Evolutionary conservation across 2,888 invertebrate species (phyloP), one percentile per base, ranked within the genome.

Genomic region (Listrodromus nycthemerus): DNA sequence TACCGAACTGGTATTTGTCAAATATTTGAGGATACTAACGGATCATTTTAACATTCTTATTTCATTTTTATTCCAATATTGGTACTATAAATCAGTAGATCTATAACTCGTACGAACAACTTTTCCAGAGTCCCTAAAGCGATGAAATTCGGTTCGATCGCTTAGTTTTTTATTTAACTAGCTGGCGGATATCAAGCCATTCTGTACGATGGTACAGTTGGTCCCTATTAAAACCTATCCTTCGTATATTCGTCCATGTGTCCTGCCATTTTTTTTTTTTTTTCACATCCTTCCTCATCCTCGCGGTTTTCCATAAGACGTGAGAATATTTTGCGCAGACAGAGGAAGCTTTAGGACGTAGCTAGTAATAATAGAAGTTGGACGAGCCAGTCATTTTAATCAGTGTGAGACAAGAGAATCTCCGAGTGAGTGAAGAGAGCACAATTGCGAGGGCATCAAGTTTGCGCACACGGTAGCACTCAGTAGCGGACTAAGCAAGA

Each of bases 401-500:
- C 74, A 79, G 63, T 45, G 37, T 4, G 45, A 73, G 61, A 73
- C 50, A 70, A 65, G 50, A 73, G 69, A 74, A 82, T 78, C 61
- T 61, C 37, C 50, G 55, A 24, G 58, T 24, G 37, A 55, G 67
- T 50, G 50, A 65, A 77, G 41, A 55, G 69, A 69, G 74, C 21
- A 37, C 50, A 63, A 63, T 71, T 65, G 63, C 70, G 19, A 50
- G 30, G 65, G 65, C 63, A 27, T 58, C 58, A 16, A 58, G 58
- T 55, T 45, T 7, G 24, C 45, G 58, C 50, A 41, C 50, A 66
- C 45, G 21, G 19, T 50, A 30, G 45, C 61, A 52, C 8, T 8
- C 55, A 10, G 69, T 71, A 63, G 55, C 52, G 41, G 16, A 80
- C 80, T 65, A 87, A 84, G 86, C 55, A 13, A 55, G 55, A 55